Conservation (phyloP, 1,140 invertebrate genomes). For the Galendromus occidentalis region DNA sequence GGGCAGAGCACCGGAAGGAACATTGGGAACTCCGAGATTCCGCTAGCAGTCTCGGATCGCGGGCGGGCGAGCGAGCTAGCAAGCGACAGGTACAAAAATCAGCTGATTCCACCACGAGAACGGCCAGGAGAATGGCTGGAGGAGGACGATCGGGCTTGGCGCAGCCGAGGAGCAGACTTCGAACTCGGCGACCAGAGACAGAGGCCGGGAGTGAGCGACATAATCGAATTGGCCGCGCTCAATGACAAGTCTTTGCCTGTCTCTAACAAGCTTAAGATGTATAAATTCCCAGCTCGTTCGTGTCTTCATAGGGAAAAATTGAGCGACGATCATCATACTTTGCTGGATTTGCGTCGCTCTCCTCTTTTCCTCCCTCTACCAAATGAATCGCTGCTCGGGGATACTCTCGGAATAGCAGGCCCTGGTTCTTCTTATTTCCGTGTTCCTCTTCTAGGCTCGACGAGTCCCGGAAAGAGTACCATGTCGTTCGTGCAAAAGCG, state of each 20-base stretch:
- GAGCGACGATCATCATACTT: constrained; percentile 9
- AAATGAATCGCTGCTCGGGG: no score
- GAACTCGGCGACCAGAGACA: not conserved
- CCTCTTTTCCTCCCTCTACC: not conserved
- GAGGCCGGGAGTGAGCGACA: not conserved
- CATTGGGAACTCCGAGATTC: no score
- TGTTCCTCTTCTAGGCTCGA: no score
- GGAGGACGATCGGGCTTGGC: not conserved
- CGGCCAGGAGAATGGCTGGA: not conserved
- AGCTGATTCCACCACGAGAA: no score
- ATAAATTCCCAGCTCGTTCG: not conserved
- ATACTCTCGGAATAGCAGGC: no score
- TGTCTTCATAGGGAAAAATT: not conserved
- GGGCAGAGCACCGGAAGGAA: no score
- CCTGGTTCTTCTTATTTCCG: no score
- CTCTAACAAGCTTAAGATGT: constrained; percentile 11
- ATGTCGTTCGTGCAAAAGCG: no score
- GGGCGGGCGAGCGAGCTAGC: no score
- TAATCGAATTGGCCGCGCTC: constrained; percentile 12
- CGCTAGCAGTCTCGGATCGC: no score
- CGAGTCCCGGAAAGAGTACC: no score
- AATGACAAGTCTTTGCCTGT: constrained; percentile 7
- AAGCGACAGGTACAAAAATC: no score
- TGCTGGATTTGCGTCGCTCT: not conserved
- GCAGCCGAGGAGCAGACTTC: not conserved